Percentiles rank a stretch among this genome's conserved stretches.
Evolutionary conservation across 2,888 invertebrate genomes (phyloP).

Genomic region (Coremacera marginata): DNA sequence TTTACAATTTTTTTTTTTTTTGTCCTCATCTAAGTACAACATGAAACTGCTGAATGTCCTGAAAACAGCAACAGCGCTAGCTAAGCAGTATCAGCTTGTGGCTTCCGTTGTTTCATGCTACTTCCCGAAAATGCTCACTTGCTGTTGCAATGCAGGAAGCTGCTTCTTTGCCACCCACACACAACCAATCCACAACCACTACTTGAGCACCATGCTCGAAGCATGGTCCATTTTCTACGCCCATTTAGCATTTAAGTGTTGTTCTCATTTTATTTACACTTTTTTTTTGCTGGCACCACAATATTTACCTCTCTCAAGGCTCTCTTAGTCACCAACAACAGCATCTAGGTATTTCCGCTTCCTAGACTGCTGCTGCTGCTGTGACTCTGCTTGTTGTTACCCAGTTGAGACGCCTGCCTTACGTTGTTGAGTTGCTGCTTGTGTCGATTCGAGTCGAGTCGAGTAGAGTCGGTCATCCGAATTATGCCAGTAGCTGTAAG

Average conservation of each 20-base stretch:
- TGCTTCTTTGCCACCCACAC: neutral
- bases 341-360: conserved; percentile 18
- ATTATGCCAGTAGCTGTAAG: conserved; percentile 53
- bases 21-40: no score
- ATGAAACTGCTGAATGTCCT: neutral
- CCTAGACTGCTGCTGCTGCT: conserved; percentile 17
- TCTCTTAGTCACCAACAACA: neutral
- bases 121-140: conserved; percentile 50
- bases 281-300: neutral
- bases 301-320: conserved; percentile 8
- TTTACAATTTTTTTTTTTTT: neutral
- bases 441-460: conserved; percentile 39
- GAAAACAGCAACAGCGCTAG: neutral
- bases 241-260: conserved; percentile 62
- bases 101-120: neutral
- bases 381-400: conserved; percentile 1
- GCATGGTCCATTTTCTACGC: conserved; percentile 58
- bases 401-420: neutral
- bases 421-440: neutral
- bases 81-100: neutral
- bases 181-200: conserved; percentile 14
- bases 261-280: conserved; percentile 50
- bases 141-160: neutral
- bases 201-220: conserved; percentile 25
- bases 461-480: conserved; percentile 56